Base-by-base conservation (phyloP, 1,140 invertebrate species). In the Tyrophagus putrescentiae region DNA sequence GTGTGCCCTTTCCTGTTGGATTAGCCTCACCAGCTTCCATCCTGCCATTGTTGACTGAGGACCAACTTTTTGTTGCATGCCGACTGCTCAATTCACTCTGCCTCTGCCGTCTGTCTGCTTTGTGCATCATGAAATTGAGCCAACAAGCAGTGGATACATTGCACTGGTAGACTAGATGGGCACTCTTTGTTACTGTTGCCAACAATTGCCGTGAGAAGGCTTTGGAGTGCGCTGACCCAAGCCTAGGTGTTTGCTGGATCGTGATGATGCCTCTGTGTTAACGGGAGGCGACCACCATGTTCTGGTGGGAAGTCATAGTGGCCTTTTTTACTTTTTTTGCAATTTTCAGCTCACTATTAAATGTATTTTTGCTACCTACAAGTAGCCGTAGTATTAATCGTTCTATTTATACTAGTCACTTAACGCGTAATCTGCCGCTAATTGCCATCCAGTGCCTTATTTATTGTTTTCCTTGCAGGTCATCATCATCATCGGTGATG, bases 341-440 rank as follows among this genome's bases (percentile, higher is more conserved):
- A n/a, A n/a, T n/a, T 13, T 48, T 48, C 23, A 25, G 7, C 23
- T 7, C 7, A 29, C 18, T 18, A 48, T 48, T 48, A 48, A 48
- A 48, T 29, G 23, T 6, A 48, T 48, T 48, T 48, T 21, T 48
- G 45, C 45, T 48, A 48, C 45, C 31, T 48, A 29, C 36, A 13
- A 39, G 36, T 48, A 29, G 7, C 45, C 45, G 31, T 48, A 21
- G 21, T 25, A 29, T 21, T 13, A n/a, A n/a, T n/a, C n/a, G n/a
- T n/a, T 13, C 45, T 48, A 48, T 48, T 48, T 48, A 48, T 48
- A 48, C 31, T 25, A 48, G 45, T 48, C 45, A 48, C 45, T 48
- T 48, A 48, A 48, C 45, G 45, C 45, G 45, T 48, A 48, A 48
- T 48, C 45, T 48, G 45, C 45, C n/a, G 31, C 45, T 48, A 48